Evolutionary conservation across 2,888 invertebrate species (phyloP).

Genomic region (Chrysolina haemoptera): DNA sequence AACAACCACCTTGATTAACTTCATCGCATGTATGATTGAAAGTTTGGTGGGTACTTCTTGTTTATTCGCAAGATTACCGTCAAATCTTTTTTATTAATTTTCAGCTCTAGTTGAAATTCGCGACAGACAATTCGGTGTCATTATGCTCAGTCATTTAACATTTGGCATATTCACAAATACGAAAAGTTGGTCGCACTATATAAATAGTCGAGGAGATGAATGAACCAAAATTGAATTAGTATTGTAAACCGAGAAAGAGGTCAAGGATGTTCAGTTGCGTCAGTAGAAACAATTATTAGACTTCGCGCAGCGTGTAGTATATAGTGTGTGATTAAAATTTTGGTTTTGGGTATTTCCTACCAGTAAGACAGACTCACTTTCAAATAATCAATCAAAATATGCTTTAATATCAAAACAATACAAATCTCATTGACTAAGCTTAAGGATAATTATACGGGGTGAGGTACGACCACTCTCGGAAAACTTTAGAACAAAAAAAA

Average conservation of each 20-base stretch:
- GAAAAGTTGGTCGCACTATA: conserved; percentile 1
- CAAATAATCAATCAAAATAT: too few species aligned
- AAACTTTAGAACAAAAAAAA: too few species aligned
- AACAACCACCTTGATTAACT: too few species aligned
- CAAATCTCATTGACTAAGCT: too few species aligned
- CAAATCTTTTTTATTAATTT: background rate
- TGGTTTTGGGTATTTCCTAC: too few species aligned
- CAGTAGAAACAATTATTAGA: conserved; percentile 20
- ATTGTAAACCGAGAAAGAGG: conserved; percentile 25
- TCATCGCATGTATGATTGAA: background rate
- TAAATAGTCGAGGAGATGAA: conserved; percentile 20
- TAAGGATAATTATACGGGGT: too few species aligned
- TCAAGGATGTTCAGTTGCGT: conserved; percentile 33
- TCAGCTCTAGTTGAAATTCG: background rate
- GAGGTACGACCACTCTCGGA: too few species aligned
- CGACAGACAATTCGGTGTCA: background rate
- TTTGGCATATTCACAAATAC: background rate
- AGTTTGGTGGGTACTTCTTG: background rate
- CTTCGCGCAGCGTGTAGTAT: background rate
- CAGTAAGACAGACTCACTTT: too few species aligned
- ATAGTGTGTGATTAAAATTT: too few species aligned
- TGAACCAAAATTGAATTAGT: conserved; percentile 1
- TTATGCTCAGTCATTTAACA: background rate
- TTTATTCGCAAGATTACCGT: background rate
- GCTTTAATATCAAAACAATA: too few species aligned